Percentiles rank a stretch among this genome's conserved stretches.
These are phyloP conservation scores for Pseudonaja textilis DNA, from an alignment of 2,113 vertebrate species.

Conservation along the genomic window DNA sequence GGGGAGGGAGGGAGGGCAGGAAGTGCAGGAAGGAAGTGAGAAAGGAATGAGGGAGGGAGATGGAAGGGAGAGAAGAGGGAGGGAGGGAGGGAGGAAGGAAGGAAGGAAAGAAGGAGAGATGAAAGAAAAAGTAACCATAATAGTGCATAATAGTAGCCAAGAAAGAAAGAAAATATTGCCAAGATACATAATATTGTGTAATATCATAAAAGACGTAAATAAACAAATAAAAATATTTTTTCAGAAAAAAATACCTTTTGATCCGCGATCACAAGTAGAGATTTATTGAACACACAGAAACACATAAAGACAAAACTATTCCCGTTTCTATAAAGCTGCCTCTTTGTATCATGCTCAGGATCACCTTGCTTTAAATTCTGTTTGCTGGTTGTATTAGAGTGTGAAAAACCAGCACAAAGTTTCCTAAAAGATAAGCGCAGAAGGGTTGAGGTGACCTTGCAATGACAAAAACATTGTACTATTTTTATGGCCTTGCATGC, in stretches of 20 bases:
- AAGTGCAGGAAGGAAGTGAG: no score
- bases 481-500: background rate
- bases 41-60: no score
- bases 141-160: background rate
- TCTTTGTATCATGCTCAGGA: background rate
- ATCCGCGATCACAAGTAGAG: background rate
- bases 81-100: background rate
- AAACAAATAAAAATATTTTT: background rate
- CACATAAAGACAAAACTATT: background rate
- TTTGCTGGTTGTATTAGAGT: background rate
- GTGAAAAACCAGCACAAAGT: background rate
- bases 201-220: background rate
- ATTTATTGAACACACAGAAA: background rate
- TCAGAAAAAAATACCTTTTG: background rate
- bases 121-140: background rate
- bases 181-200: background rate
- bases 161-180: background rate
- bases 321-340: background rate
- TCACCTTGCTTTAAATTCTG: background rate
- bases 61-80: no score
- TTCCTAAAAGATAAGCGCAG: background rate
- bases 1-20: no score
- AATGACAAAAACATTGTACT: fast-evolving
- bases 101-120: background rate
- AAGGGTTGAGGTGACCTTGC: slow-evolving; percentile 6